Conservation (phyloP, 2,113 vertebrate genomes). For the Ariopsis seemanni region DNA sequence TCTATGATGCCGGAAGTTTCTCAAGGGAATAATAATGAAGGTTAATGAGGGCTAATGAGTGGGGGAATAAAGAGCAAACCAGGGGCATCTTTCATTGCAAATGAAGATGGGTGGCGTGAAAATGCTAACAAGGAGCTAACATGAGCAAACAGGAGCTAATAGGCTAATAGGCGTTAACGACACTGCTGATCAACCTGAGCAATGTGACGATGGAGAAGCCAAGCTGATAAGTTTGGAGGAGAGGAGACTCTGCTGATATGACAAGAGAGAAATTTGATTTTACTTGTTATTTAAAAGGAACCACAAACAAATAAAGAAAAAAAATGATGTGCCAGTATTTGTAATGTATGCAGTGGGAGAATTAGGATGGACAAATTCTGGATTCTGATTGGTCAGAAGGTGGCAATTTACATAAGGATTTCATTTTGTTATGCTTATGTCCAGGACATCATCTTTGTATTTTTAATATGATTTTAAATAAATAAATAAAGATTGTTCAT, state of each 20-base stretch:
- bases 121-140: not conserved
- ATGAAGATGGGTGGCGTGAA: not conserved
- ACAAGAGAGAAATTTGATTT: not conserved
- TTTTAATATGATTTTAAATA: not conserved
- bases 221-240: too few relatives aligned
- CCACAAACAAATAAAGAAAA: not conserved
- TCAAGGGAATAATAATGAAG: slow-evolving; percentile 25
- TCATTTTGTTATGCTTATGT: not conserved
- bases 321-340: not conserved
- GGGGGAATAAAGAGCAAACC: not conserved
- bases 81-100: not conserved
- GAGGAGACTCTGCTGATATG: not conserved
- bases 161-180: not conserved
- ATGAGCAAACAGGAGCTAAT: not conserved
- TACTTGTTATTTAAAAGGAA: not conserved
- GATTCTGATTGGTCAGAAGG: not conserved
- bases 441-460: not conserved
- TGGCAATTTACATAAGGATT: not conserved
- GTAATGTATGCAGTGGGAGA: not conserved
- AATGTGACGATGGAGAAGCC: not conserved
- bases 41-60: slow-evolving; percentile 26
- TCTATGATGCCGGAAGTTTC: not conserved
- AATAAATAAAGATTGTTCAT: not conserved
- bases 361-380: not conserved
- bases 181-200: not conserved